Evolutionary conservation across 2,888 invertebrate species (phyloP).

Genomic region (Amphipyra berbera): DNA sequence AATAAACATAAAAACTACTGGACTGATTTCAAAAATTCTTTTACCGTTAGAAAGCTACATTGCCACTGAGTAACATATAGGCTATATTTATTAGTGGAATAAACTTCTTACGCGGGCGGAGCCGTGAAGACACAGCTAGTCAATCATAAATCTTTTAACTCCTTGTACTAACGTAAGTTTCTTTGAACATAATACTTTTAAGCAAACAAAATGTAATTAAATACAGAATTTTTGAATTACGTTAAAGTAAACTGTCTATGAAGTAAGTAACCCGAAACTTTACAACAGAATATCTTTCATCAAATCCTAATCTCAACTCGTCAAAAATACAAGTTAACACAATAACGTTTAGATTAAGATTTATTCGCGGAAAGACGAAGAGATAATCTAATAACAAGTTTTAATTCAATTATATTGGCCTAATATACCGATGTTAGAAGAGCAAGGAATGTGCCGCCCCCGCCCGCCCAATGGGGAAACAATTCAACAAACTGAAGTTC

Average conservation of each 20-base stretch:
- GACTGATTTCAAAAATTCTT: too few relatives aligned
- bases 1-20: too few relatives aligned
- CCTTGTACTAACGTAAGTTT: too few relatives aligned
- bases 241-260: not conserved
- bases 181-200: too few relatives aligned
- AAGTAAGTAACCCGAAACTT: constrained; percentile 4
- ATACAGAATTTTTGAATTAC: too few relatives aligned
- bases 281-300: not conserved
- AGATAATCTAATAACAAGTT: constrained; percentile 59
- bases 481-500: constrained; percentile 64
- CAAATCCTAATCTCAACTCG: constrained; percentile 4
- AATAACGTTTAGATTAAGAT: constrained; percentile 54
- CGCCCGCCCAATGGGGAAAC: constrained; percentile 72
- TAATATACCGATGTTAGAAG: constrained; percentile 58
- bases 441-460: constrained; percentile 61
- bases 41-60: too few relatives aligned
- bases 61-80: too few relatives aligned
- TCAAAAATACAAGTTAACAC: constrained; percentile 29
- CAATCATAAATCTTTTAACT: too few relatives aligned
- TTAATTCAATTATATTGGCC: constrained; percentile 73
- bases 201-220: too few relatives aligned
- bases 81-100: too few relatives aligned
- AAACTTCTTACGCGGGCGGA: too few relatives aligned
- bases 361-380: constrained; percentile 49
- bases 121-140: too few relatives aligned